Base-by-base conservation (phyloP, 1,140 invertebrate species). In the Bombus pyrosoma region DNA sequence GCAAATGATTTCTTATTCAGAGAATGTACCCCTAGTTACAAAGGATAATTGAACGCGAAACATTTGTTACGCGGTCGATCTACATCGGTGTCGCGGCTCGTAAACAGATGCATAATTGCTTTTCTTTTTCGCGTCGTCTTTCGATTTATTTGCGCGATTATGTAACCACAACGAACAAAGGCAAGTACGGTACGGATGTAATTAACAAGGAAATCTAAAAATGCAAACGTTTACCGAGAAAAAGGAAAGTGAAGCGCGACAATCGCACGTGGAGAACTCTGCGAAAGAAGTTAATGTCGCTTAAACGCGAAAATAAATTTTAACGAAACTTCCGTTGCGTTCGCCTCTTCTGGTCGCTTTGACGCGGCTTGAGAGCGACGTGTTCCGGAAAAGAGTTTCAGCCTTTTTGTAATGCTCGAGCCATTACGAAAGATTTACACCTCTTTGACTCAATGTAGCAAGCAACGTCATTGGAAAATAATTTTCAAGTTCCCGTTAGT, bases 261-360 rank as follows among this genome's bases (percentile, higher is more conserved):
- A 37, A n/a, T 25, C 62, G 13, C 18, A n/a, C 13, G 22, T 15
- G 37, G 12, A n/a, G 12, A 15, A 12, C 69, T n/a, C 8, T 15
- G 10, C 13, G n/a, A n/a, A n/a, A 18, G 13, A 59, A 57, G 9
- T 69, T 41, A 41, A 64, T n/a, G 69, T 41, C 22, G 71, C 22
- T 75, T 75, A 10, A 62, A 28, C n/a, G 12, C 0, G 15, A 37
- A 66, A 57, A 81, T 41, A 73, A 73, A 81, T 64, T 41, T 78
- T 22, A 22, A 76, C 34, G 43, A 25, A 75, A 75, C n/a, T 39
- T 0, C 12, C 25, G 22, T 28, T 32, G 10, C 32, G 32, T 10
- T 75, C 15, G 43, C n/a, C n/a, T 18, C 15, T 32, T 18, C 15
- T 32, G 6, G 53, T 13, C 41, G 32, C 74, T 34, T 76, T 76